These are phyloP conservation scores for Macrophya annulata DNA, from an alignment of 2,888 invertebrate species.

Conservation along the genomic window DNA sequence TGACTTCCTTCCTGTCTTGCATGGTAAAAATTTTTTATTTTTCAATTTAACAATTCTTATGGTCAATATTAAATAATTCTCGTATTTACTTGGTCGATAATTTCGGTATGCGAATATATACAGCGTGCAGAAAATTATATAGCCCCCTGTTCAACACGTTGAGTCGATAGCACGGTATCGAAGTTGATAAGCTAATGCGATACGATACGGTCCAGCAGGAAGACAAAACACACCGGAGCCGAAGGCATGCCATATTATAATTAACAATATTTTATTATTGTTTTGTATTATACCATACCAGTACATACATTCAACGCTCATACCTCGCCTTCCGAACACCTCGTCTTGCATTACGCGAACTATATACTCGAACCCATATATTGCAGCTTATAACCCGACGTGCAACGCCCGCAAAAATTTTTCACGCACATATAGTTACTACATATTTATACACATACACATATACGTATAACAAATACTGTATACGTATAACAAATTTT, in stretches of 20 bases:
- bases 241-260: conserved; percentile 52
- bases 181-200: conserved; percentile 74
- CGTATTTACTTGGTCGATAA: background rate
- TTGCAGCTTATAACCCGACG: background rate
- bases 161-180: conserved; percentile 74
- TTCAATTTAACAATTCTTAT: background rate
- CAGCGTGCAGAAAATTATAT: background rate
- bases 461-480: background rate
- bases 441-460: background rate
- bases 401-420: background rate
- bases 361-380: background rate
- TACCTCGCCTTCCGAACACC: background rate
- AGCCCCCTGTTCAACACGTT: conserved; percentile 19
- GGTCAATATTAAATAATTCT: background rate
- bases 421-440: too few relatives aligned
- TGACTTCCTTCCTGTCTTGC: background rate
- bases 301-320: background rate
- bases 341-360: conserved; percentile 28
- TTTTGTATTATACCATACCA: conserved; percentile 19
- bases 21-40: background rate
- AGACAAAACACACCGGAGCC: conserved; percentile 73
- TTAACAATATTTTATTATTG: conserved; percentile 50
- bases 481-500: background rate
- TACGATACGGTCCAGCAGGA: conserved; percentile 73
- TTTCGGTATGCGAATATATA: background rate